A percentile compares a stretch with the other conserved stretches of the same genome.
phyloP scores from a whole-genome alignment of 2,113 vertebrate species.

The Chrysochloris asiatica region DNA sequence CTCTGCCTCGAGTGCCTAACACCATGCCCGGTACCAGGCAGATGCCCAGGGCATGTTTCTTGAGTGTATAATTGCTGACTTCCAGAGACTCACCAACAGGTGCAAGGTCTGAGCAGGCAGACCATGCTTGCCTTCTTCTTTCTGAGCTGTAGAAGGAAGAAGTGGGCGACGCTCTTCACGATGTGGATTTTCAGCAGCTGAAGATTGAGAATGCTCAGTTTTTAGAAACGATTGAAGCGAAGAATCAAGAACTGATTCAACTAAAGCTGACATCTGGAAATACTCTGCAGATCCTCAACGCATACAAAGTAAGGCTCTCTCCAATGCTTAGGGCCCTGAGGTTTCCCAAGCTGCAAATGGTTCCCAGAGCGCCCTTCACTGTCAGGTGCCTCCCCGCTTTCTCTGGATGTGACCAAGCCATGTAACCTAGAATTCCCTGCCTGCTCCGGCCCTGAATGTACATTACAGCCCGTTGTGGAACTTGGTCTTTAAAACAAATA shows the following conservation, averaged over 20 bases:
- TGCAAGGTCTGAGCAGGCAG: background rate
- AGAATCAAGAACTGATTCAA: constrained; percentile 83
- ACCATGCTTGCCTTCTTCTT: background rate
- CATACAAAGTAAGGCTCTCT: constrained; percentile 81
- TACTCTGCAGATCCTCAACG: constrained; percentile 80
- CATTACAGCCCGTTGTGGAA: background rate
- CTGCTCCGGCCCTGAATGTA: background rate
- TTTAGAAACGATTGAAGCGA: constrained; percentile 80
- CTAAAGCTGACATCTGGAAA: constrained; percentile 83
- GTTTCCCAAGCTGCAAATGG: too few species aligned
- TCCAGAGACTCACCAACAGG: too few species aligned
- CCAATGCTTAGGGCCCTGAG: background rate
- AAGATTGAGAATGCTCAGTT: constrained; percentile 86
- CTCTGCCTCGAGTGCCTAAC: background rate
- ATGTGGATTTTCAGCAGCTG: constrained; percentile 85
- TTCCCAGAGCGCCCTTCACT: accelerated
- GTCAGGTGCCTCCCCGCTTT: background rate
- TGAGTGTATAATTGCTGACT: too few species aligned
- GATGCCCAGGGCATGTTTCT: too few species aligned
- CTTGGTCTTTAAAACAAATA: background rate
- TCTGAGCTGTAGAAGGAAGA: constrained; percentile 84
- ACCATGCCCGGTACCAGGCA: background rate
- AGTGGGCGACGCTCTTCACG: constrained; percentile 78
- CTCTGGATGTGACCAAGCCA: background rate
- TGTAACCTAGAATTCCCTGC: background rate